A percentile compares a stretch with the other conserved stretches of the same genome.
phyloP scores from a whole-genome alignment of 2,113 vertebrate species.

The Epinephelus cyanopodus region DNA sequence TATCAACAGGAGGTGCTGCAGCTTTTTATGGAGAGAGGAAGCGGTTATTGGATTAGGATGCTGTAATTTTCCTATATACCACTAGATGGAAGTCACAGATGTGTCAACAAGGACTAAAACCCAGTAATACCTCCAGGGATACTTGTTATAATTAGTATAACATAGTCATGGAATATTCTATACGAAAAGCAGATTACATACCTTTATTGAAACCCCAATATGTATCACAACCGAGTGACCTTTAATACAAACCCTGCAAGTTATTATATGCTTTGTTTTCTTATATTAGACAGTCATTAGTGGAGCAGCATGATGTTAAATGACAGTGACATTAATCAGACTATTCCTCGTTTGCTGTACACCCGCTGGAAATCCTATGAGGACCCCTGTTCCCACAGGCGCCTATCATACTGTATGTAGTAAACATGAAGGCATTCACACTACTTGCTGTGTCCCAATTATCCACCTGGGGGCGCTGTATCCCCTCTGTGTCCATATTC shows the following conservation, averaged over 20 bases:
- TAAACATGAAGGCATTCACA: background rate
- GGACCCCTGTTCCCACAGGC: constrained; percentile 29
- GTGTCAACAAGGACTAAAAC: background rate
- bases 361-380: background rate
- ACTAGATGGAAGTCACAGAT: constrained; percentile 4
- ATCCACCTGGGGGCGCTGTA: constrained; percentile 66
- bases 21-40: background rate
- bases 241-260: background rate
- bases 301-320: background rate
- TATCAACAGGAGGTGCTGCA: background rate
- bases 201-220: too few species aligned
- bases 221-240: background rate
- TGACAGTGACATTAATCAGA: background rate
- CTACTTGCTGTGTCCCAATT: background rate
- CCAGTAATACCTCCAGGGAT: background rate
- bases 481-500: constrained; percentile 38
- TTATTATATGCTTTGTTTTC: background rate
- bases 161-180: background rate
- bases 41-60: background rate
- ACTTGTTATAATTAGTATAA: too few species aligned
- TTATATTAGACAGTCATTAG: background rate
- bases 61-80: background rate
- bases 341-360: background rate
- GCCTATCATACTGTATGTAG: background rate
- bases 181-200: background rate